Evolutionary conservation across 2,797 vertebrate genomes (phyloP), one percentile per base, ranked within the genome.

Genomic region (Rhabdomys pumilio): DNA sequence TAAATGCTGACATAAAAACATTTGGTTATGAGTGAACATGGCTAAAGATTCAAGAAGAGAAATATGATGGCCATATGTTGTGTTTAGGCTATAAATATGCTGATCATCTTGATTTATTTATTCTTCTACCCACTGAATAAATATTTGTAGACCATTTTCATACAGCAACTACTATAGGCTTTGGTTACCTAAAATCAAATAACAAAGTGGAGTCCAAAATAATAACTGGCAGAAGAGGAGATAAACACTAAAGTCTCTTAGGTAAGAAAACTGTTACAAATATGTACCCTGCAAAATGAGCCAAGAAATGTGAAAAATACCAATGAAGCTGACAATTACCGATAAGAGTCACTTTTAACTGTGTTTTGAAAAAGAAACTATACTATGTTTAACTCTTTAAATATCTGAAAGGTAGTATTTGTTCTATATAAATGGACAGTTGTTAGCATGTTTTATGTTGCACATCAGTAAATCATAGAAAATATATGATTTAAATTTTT

Each of bases 141-240:
- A 89, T 85, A 95, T 79, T 75, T 80, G 79, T 6, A 89, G 31
- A 93, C 50, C 63, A 69, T 91, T 4, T 50, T 72, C 34, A 73
- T 44, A 9, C 19, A 81, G 89, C 3, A 17, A 55, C 2, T 88
- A 1, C 83, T 89, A 55, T 4, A 90, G 0, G 1, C 12, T 38
- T 65, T 79, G 61, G 26, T 11, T 24, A n/a, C 12, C 4, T 84
- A 73, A 84, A 89, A 47, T 0, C 6, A 95, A 92, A 80, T 63
- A 90, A 80, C 24, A 12, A 79, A 3, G 26, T 82, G 22, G 24
- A 53, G 1, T 89, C 6, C 80, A 79, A 13, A 75, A 61, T 2
- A 79, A 57, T 72, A 83, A 79, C 13, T 65, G 72, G 50, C 34
- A 96, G 31, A 53, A 7, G 6, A 72, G 34, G 59, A 76, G 17